Evolutionary conservation across 2,797 vertebrate genomes (phyloP), one percentile per base, ranked within the genome.

Genomic region (Fistularia tabacaria): DNA sequence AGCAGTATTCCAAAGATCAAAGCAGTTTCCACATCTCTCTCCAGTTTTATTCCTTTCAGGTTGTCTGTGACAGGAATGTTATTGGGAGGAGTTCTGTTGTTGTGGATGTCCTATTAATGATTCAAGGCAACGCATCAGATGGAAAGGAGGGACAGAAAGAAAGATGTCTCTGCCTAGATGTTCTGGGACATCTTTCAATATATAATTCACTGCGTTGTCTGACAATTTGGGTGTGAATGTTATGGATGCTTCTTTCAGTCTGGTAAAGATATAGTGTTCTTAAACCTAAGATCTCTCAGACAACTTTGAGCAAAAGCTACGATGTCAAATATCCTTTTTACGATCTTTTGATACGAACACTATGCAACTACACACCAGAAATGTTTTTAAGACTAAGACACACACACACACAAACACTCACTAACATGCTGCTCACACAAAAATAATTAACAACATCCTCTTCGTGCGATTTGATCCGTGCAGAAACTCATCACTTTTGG

Each of bases 71-170:
- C 84, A 88, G 84, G 80, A 89, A 83, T 86, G 89, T 88, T 84
- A 85, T 80, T 69, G 83, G 82, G 67, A 78, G 76, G 63, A 81
- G 76, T 14, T 48, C 71, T 83, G 86, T 88, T 89, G 85, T 88
- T 87, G 78, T 81, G 76, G 63, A 85, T 89, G 88, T 88, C 76
- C 83, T 66, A 90, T 91, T 85, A 88, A 89, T 91, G 90, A 90
- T 90, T 91, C 84, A 91, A 79, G 74, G 78, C 76, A 43, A 73
- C 80, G 67, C 83, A 84, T 88, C 83, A 85, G 78, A 87, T 78
- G 63, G 80, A 88, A 76, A 59, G 48, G 51, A 76, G 82, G 67
- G 73, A 71, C 49, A 56, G 73, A 62, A 62, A 77, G 73, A 86
- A 66, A 85, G 76, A 86, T 79, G 79, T 85, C 77, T 88, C 65